Conservation (phyloP, 2,888 invertebrate genomes). For the Mellilla xanthometata region DNA sequence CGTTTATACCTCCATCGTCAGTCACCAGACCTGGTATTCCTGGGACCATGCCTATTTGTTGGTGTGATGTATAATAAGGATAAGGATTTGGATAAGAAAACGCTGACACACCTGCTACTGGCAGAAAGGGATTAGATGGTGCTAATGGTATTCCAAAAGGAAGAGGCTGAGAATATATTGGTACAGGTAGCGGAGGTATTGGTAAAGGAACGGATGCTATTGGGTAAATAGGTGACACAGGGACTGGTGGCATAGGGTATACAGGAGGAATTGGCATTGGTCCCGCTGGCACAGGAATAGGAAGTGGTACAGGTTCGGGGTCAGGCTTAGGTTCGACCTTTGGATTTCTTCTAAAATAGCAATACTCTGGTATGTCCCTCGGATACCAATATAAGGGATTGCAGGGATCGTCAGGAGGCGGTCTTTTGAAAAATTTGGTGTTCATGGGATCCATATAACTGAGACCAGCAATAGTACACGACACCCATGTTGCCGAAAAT, state of each 20-base stretch:
- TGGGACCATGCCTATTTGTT: conserved; percentile 53
- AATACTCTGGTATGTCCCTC: conserved; percentile 40
- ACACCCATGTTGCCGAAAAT: conserved; percentile 24
- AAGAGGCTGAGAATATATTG: conserved; percentile 26
- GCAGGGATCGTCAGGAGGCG: conserved; percentile 48
- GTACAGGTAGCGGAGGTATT: conserved; percentile 24
- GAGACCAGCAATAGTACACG: conserved; percentile 48
- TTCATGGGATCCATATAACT: conserved; percentile 45
- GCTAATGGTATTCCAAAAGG: conserved; percentile 41
- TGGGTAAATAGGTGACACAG: conserved; percentile 5
- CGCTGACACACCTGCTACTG: conserved; percentile 27
- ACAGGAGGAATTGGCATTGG: conserved; percentile 10
- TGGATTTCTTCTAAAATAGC: conserved; percentile 27
- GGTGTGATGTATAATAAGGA: conserved; percentile 16
- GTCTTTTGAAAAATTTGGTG: conserved; percentile 12
- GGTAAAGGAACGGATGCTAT: conserved; percentile 20
- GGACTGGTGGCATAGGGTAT: neutral
- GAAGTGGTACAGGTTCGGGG: conserved; percentile 24
- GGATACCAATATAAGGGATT: conserved; percentile 69
- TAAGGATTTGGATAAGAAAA: conserved; percentile 18
- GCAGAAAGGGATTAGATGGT: conserved; percentile 39
- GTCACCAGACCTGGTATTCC: conserved; percentile 59
- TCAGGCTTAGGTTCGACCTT: conserved; percentile 25
- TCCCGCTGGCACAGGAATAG: conserved; percentile 30
- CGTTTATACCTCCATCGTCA: conserved; percentile 62